Conservation (phyloP, 2,888 invertebrate genomes). For the Colletes collaris region DNA sequence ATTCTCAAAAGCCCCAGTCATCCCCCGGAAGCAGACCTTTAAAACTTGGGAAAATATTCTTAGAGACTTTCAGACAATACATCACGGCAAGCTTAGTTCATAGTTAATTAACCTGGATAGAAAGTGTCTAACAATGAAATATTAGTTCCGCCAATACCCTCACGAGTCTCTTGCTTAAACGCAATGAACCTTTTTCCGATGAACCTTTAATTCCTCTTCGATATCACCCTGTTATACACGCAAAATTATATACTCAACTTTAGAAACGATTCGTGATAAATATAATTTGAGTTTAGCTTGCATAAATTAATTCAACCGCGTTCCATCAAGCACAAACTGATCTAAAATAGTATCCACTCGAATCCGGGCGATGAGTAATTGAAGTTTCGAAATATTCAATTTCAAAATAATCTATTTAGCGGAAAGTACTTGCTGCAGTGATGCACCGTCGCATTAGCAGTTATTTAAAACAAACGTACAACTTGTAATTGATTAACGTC, state of each 20-base stretch:
- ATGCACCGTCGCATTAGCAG: too few species aligned
- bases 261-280: conserved; percentile 1
- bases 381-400: too few species aligned
- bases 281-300: not conserved
- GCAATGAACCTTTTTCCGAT: too few species aligned
- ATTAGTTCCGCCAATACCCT: conserved; percentile 4
- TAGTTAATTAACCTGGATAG: conserved; percentile 41
- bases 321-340: not conserved
- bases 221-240: not conserved
- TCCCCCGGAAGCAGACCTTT: conserved; percentile 8
- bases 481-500: not conserved
- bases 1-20: conserved; percentile 3
- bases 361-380: not conserved
- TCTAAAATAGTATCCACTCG: not conserved
- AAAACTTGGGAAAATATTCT: conserved; percentile 43
- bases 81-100: conserved; percentile 5
- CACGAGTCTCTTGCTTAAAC: not conserved
- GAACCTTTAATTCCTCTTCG: not conserved
- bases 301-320: not conserved
- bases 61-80: not conserved
- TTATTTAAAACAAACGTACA: too few species aligned
- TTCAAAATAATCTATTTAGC: too few species aligned
- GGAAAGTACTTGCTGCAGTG: too few species aligned
- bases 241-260: too few species aligned
- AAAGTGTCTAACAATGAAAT: conserved; percentile 43